These are phyloP conservation scores for Hoplostethus atlanticus DNA, from an alignment of 2,797 vertebrate genomes.

Conservation along the genomic window DNA sequence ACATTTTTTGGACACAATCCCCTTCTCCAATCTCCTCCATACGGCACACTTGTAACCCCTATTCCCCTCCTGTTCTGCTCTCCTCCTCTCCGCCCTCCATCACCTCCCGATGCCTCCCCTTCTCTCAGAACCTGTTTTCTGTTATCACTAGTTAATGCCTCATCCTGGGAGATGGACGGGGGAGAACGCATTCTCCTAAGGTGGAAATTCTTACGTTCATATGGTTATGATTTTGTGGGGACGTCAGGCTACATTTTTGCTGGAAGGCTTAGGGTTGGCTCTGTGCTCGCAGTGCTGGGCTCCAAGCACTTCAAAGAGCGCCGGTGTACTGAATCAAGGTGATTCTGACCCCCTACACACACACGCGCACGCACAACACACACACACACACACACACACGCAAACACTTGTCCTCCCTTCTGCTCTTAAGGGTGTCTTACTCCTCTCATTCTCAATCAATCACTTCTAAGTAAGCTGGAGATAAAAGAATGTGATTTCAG, in stretches of 20 bases:
- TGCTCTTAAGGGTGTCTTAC: slow-evolving; percentile 65
- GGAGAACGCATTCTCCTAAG: slow-evolving; percentile 87
- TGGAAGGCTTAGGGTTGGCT: slow-evolving; percentile 87
- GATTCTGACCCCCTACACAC: slow-evolving; percentile 83
- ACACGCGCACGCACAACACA: slow-evolving; percentile 74
- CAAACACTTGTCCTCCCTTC: slow-evolving; percentile 74
- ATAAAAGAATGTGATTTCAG: slow-evolving; percentile 72
- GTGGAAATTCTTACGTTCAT: slow-evolving; percentile 93
- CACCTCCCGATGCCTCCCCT: slow-evolving; percentile 78
- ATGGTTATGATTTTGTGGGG: slow-evolving; percentile 98
- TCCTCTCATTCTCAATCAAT: slow-evolving; percentile 58
- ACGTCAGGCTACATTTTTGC: slow-evolving; percentile 91
- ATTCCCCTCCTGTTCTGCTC: slow-evolving; percentile 77
- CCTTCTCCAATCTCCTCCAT: slow-evolving; percentile 75
- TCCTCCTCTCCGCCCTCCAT: slow-evolving; percentile 70
- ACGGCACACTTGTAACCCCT: slow-evolving; percentile 78
- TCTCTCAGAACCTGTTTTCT: slow-evolving; percentile 93
- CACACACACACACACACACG: slow-evolving; percentile 71
- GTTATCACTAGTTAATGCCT: slow-evolving; percentile 98
- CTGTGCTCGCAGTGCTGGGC: slow-evolving; percentile 89
- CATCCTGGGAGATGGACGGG: slow-evolving; percentile 87
- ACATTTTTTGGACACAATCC: slow-evolving; percentile 88
- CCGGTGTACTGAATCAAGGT: slow-evolving; percentile 97
- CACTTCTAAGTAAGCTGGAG: slow-evolving; percentile 60
- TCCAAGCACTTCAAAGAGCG: slow-evolving; percentile 96